Conservation (phyloP, 1,140 invertebrate genomes). For the Chymomyza costata region DNA sequence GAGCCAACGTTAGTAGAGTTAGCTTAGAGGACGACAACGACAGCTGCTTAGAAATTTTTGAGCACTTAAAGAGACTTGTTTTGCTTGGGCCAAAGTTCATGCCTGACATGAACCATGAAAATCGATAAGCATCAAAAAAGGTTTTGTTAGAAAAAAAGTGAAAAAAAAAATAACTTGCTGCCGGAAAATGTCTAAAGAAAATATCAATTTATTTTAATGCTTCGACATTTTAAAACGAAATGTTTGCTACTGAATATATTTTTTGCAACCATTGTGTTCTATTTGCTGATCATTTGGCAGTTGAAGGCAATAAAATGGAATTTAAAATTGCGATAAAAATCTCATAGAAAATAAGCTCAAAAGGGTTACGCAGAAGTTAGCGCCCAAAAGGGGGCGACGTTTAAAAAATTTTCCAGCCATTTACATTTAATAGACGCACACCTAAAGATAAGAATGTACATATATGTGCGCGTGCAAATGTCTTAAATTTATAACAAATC, state of each 20-base stretch:
- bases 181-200: constrained; percentile 5
- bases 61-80: neutral
- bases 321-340: constrained; percentile 69
- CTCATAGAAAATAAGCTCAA: constrained; percentile 61
- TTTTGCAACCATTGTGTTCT: constrained; percentile 5
- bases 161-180: constrained; percentile 16
- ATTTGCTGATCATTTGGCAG: constrained; percentile 11
- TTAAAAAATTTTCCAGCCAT: constrained; percentile 54
- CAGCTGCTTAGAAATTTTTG: too few relatives aligned
- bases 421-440: constrained; percentile 63
- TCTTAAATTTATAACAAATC: constrained; percentile 71
- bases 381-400: constrained; percentile 34
- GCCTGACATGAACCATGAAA: too few relatives aligned
- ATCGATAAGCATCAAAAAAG: constrained; percentile 34
- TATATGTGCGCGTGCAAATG: constrained; percentile 24
- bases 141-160: neutral
- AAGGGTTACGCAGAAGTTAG: constrained; percentile 41
- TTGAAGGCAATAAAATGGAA: constrained; percentile 61
- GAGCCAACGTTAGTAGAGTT: too few relatives aligned
- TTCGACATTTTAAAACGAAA: too few relatives aligned
- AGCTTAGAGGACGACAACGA: too few relatives aligned
- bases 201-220: constrained; percentile 67
- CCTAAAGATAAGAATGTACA: constrained; percentile 44
- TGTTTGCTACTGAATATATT: constrained; percentile 12
- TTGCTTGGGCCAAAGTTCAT: too few relatives aligned